These are phyloP conservation scores for Sturmia bella DNA, from an alignment of 2,888 invertebrate species.

Conservation along the genomic window DNA sequence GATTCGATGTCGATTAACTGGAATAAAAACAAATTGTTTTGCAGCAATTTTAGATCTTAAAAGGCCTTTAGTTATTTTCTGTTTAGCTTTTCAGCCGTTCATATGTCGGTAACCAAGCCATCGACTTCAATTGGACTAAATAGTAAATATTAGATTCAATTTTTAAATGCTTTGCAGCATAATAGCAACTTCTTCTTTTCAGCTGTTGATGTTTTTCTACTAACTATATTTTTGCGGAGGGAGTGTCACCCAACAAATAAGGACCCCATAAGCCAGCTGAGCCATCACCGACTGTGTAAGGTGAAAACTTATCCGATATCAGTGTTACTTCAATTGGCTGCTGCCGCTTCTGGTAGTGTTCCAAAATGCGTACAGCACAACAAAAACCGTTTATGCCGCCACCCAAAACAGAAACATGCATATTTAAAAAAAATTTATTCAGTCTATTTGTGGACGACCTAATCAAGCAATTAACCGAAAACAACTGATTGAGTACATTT, in stretches of 20 bases:
- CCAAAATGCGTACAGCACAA: constrained; percentile 86
- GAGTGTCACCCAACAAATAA: constrained; percentile 84
- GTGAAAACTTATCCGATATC: constrained; percentile 86
- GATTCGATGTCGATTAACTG: no score
- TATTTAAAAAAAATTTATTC: constrained; percentile 10
- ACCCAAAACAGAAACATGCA: constrained; percentile 84
- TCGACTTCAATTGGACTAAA: no score
- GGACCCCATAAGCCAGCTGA: constrained; percentile 91
- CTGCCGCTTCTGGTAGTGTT: constrained; percentile 81
- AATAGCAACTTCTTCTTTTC: no score
- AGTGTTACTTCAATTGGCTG: constrained; percentile 83
- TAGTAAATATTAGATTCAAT: no score
- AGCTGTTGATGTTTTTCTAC: constrained; percentile 82
- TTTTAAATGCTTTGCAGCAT: no score
- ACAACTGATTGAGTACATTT: constrained; percentile 30
- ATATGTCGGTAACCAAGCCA: no score
- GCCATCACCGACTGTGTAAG: constrained; percentile 89
- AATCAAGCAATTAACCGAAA: neutral
- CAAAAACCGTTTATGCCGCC: constrained; percentile 89
- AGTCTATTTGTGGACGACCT: neutral
- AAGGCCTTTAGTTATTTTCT: no score
- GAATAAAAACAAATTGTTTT: no score
- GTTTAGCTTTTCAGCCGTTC: no score
- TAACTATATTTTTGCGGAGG: constrained; percentile 83
- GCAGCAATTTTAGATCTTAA: no score